A percentile compares a stretch with the other conserved stretches of the same genome.
phyloP scores from a whole-genome alignment of 2,113 vertebrate genomes.

The Catharus fuscescens region DNA sequence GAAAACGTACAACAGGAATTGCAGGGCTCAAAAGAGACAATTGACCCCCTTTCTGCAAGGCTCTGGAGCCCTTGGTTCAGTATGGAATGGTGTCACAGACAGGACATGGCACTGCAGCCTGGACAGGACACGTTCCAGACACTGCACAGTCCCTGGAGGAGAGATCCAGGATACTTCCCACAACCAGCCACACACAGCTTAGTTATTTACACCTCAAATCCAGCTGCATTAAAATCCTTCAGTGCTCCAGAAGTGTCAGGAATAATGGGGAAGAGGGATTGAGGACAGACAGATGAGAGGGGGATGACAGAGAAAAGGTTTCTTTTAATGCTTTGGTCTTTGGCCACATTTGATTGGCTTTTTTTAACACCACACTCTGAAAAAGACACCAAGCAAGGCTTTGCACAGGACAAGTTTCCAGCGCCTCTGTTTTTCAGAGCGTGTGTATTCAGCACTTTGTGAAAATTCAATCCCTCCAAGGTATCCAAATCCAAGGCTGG shows the following conservation, averaged over 20 bases:
- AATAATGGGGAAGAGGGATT: background rate
- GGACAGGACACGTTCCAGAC: background rate
- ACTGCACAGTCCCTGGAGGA: background rate
- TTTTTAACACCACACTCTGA: background rate
- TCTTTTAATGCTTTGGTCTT: background rate
- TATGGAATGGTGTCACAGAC: background rate
- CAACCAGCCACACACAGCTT: constrained; percentile 1
- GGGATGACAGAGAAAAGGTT: background rate
- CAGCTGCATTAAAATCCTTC: background rate
- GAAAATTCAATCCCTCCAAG: background rate
- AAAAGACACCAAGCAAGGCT: background rate
- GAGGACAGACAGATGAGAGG: background rate
- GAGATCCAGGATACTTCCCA: background rate
- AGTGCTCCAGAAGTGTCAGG: background rate
- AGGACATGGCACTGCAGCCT: background rate
- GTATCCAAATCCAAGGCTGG: background rate
- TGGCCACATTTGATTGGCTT: background rate
- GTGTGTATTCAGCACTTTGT: background rate
- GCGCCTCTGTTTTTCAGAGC: background rate
- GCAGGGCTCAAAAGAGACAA: constrained; percentile 49
- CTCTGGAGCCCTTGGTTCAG: constrained; percentile 27
- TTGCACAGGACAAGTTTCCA: background rate
- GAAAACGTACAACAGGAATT: constrained; percentile 53
- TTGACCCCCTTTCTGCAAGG: background rate
- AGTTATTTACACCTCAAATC: constrained; percentile 22